phyloP scores from a whole-genome alignment of 2,113 vertebrate species.

The Charadrius vociferus region DNA sequence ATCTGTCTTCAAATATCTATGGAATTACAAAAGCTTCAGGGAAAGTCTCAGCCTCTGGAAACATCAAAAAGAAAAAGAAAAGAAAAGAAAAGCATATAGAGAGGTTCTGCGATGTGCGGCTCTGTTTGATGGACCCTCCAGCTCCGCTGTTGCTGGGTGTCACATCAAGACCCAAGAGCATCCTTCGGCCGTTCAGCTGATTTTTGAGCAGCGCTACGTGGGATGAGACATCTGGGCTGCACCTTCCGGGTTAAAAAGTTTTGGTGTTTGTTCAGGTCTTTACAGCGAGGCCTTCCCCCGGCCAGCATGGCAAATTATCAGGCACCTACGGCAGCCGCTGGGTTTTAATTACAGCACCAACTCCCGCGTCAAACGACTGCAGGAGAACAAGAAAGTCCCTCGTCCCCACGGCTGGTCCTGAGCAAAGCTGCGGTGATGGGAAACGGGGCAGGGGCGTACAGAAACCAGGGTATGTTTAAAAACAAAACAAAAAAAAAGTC shows the following conservation, averaged over 20 bases:
- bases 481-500: not conserved
- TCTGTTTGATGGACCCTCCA: not conserved
- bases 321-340: not conserved
- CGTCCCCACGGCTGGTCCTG: not conserved
- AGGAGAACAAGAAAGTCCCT: conserved; percentile 41
- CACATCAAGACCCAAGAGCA: not conserved
- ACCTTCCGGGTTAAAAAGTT: not conserved
- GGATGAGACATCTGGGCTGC: not conserved
- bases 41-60: not conserved
- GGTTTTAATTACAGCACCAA: conserved; percentile 42
- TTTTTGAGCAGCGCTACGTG: fast-evolving
- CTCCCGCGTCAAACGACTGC: not conserved
- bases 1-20: not conserved
- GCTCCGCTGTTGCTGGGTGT: not conserved
- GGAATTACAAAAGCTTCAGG: not conserved
- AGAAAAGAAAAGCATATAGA: not conserved
- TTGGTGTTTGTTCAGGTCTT: not conserved
- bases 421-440: not conserved
- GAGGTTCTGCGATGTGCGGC: not conserved
- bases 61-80: not conserved
- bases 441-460: fast-evolving
- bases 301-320: fast-evolving
- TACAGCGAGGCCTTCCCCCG: fast-evolving
- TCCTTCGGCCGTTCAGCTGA: fast-evolving
- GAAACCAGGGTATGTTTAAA: fast-evolving